Base-by-base conservation (phyloP, 30 jellyfish, hydroid and myxozoan species). In the Aurelia coerulea region DNA sequence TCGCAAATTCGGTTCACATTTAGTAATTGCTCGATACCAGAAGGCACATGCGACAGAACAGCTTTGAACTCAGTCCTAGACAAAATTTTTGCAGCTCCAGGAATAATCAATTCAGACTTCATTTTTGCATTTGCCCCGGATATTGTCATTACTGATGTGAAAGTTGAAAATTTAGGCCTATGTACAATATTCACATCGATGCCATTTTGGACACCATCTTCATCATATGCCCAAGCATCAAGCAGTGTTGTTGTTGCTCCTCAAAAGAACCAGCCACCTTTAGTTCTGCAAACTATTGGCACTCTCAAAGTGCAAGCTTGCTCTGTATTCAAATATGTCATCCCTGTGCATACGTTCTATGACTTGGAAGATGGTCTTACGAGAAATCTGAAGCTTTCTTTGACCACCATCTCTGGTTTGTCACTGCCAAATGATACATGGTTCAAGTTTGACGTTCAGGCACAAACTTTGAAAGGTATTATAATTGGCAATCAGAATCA, bases 311-410 rank as follows among this genome's bases (percentile, higher is more conserved):
- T 70, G 15, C 87, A 67, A 4, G 58, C 71, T 3, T 92, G 98
- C 60, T 29, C 86, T 5, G 80, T 68, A 16, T 74, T 79, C 46
- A 10, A 10, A 10, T 82, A 37, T 53, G 62, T 52, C 37, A 78
- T 92, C 7, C 96, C 97, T 1, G 89, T 53, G 19, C 70, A 83
- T 9, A 56, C 95, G 33, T 92, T 92, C 76, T 88, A 92, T 46
- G 98, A 92, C 65, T 37, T 58, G n/a, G 92, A 92, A 70, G 98
- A 92, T 53, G 98, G 98, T 10, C 59, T 75, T 12, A 90, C 99
- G 15, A 82, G 97, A 49, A 58, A 73, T 37, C 86, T 94, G 70
- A 58, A 62, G 49, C 89, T 89, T 46, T 14, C 74, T 16, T 31
- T 94, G 8, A 74, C 77, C 11, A 23, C 54, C 50, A n/a, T 19